Base-by-base conservation (phyloP, 1,140 invertebrate species). In the Oreohelix idahoensis region DNA sequence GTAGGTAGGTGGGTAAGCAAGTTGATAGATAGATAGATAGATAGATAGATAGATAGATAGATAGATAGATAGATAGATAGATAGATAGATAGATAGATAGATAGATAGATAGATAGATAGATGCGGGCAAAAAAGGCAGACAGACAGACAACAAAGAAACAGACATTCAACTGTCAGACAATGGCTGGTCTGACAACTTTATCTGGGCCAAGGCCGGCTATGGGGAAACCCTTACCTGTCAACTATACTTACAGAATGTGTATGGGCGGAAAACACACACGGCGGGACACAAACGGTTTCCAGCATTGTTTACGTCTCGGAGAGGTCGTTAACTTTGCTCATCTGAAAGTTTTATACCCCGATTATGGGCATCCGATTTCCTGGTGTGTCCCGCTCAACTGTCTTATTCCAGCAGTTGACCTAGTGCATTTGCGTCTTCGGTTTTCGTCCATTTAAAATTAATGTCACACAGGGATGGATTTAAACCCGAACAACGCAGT, bases 31-130 rank as follows among this genome's bases (percentile, higher is more conserved):
- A n/a, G n/a, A n/a, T n/a, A n/a, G n/a, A 71, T 35, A 35, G 69
- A 71, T 71, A 71, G 13, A 35, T 35, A 71, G 69, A 71, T 71
- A 71, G 63, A 71, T 71, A 71, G 29, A 71, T 71, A 71, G 69
- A 71, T 35, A 71, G 29, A 71, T 35, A 71, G 13, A 35, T 35
- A 71, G 29, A 71, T 71, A 71, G 29, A 71, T 71, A 35, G 69
- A 71, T 71, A 71, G 69, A 35, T 15, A 35, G 69, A 71, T 35
- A 15, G 29, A n/a, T 29, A n/a, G n/a, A n/a, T n/a, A n/a, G n/a
- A n/a, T n/a, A n/a, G n/a, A n/a, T n/a, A n/a, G n/a, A n/a, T n/a
- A n/a, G n/a, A n/a, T n/a, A n/a, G n/a, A n/a, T n/a, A n/a, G n/a
- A n/a, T n/a, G n/a, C n/a, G n/a, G n/a, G n/a, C n/a, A n/a, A n/a